These are phyloP conservation scores for Lasaia peninsularis DNA, from an alignment of 1,140 invertebrate genomes.

Conservation along the genomic window DNA sequence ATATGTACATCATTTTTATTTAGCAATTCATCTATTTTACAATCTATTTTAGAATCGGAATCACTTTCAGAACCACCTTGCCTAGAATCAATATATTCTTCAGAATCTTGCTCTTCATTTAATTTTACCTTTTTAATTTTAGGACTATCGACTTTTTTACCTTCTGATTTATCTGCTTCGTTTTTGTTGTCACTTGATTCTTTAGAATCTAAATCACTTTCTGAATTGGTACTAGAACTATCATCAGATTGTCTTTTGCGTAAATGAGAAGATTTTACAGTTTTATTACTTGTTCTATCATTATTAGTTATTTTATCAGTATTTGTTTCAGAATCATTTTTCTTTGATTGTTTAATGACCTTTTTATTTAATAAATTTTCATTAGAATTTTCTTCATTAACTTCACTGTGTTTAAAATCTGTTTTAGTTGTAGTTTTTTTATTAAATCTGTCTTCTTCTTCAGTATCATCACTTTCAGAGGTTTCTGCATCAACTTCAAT, in stretches of 20 bases:
- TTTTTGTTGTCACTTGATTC: background rate
- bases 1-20: constrained; percentile 59
- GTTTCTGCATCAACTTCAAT: constrained; percentile 31
- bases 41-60: constrained; percentile 17
- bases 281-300: background rate
- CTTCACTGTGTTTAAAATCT: background rate
- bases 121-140: background rate
- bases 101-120: background rate
- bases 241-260: background rate
- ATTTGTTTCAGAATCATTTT: background rate
- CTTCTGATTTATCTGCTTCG: background rate
- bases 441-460: constrained; percentile 29
- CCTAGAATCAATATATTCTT: background rate
- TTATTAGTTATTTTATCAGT: too few relatives aligned
- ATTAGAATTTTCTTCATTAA: constrained; percentile 11
- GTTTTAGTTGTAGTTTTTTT: background rate
- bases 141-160: background rate
- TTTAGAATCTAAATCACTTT: constrained; percentile 7
- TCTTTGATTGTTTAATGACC: background rate
- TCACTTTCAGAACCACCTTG: constrained; percentile 23
- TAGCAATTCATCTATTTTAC: constrained; percentile 32
- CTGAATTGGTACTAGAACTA: background rate
- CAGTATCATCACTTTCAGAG: constrained; percentile 26
- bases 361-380: background rate
- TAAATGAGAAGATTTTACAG: background rate